These are phyloP conservation scores for Metallyticus violacea DNA, from an alignment of 2,888 invertebrate genomes.

Conservation along the genomic window DNA sequence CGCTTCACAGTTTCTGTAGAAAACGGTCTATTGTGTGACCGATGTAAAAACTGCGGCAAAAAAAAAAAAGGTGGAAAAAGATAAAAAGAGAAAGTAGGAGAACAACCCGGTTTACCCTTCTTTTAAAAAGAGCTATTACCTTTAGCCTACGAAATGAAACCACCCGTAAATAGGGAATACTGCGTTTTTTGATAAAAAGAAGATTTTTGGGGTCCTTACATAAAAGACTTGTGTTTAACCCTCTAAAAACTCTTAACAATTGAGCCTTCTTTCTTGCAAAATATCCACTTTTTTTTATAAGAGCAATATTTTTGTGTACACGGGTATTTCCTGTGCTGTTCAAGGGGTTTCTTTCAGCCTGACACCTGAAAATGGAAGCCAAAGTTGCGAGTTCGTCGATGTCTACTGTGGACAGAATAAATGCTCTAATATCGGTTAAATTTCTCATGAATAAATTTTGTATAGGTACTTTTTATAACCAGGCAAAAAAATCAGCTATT, in stretches of 20 bases:
- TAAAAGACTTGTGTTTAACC: not conserved
- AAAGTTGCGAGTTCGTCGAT: not conserved
- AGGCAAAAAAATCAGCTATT: too few species aligned
- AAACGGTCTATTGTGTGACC: not conserved
- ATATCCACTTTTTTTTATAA: not conserved
- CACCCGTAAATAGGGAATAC: not conserved
- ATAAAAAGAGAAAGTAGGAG: not conserved
- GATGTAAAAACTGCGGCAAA: not conserved
- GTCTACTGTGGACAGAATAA: too few species aligned
- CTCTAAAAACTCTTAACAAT: not conserved
- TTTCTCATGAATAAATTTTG: too few species aligned
- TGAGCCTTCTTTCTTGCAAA: not conserved
- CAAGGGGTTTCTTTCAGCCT: not conserved
- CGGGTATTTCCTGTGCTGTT: not conserved
- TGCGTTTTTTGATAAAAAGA: not conserved
- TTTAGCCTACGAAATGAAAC: not conserved
- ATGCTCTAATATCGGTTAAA: too few species aligned
- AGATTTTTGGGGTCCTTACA: not conserved
- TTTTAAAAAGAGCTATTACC: not conserved
- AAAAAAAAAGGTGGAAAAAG: not conserved
- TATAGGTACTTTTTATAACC: too few species aligned
- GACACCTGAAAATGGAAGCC: not conserved
- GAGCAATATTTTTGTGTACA: not conserved
- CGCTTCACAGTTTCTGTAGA: not conserved
- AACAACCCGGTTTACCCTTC: not conserved